phyloP scores from a whole-genome alignment of 2,113 vertebrate species.

The Herpailurus yagouaroundi region DNA sequence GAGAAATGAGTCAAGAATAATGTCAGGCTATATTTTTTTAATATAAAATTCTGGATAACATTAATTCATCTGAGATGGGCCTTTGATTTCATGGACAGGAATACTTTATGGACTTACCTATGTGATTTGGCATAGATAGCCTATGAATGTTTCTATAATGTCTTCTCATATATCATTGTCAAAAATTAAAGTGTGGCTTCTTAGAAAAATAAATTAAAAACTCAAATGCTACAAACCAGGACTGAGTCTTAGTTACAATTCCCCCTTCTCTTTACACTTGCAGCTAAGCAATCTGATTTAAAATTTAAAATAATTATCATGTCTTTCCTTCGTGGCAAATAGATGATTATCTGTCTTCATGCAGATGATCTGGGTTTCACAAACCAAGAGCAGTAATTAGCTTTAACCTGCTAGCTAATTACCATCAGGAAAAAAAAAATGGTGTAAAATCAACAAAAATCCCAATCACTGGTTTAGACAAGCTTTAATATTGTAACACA shows the following conservation, averaged over 20 bases:
- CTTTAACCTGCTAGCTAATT: slow-evolving; percentile 62
- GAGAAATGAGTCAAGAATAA: slow-evolving; percentile 48
- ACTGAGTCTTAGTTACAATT: background rate
- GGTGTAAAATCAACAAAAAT: slow-evolving; percentile 45
- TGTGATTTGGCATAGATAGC: background rate
- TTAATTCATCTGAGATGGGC: background rate
- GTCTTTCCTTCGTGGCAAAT: slow-evolving; percentile 32
- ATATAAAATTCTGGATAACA: background rate
- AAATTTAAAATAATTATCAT: slow-evolving; percentile 58
- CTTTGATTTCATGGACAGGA: slow-evolving; percentile 36
- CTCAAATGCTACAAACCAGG: slow-evolving; percentile 12
- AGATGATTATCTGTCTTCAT: slow-evolving; percentile 51
- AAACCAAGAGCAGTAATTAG: slow-evolving; percentile 59
- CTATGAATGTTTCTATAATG: slow-evolving; percentile 33
- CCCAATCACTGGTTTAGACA: background rate
- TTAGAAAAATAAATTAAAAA: slow-evolving; percentile 50
- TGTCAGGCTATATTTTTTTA: background rate
- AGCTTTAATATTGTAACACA: background rate
- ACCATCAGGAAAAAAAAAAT: background rate
- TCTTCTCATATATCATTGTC: background rate
- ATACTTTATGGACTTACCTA: background rate
- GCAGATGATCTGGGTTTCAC: slow-evolving; percentile 34
- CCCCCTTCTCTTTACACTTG: background rate
- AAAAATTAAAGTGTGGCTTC: slow-evolving; percentile 42
- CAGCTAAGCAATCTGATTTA: slow-evolving; percentile 52